Evolutionary conservation across 2,797 vertebrate species (phyloP), one percentile per base, ranked within the genome.

Genomic region (Euphonia xanthogaster): DNA sequence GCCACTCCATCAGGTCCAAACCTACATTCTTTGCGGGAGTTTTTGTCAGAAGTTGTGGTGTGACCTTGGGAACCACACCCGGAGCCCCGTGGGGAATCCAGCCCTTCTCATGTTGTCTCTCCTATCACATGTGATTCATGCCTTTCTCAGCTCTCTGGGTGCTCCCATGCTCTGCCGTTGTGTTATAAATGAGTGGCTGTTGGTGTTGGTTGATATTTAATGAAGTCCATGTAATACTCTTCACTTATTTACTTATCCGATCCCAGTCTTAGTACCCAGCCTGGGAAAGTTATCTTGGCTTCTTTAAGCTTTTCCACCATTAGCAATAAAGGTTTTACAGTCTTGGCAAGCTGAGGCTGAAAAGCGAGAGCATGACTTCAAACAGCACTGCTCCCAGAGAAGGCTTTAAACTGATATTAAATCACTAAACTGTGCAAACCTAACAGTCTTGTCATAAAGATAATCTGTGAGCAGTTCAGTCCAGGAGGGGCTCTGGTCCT

Each of bases 391-490:
- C 88, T 94, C 79, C 57, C 62, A 89, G 95, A 95, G 89, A 92
- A 90, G 66, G 87, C 85, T 96, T 96, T 95, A 91, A 94, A 91
- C 91, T 82, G 96, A 86, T 91, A 94, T 94, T 94, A 96, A 94
- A 94, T 84, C 88, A 68, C 92, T 93, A 93, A 95, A 82, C 88
- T 96, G 84, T 81, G 77, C 91, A 97, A 97, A 96, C 80, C 71
- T 95, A 97, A 95, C 94, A 95, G 95, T 97, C 79, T 47, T 80
- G 87, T 92, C 91, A 97, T 97, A 97, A 97, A 97, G 96, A 97
- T 97, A 96, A 96, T 81, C 67, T 60, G 4, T 22, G 35, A 57
- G 37, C 60, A 63, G 68, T 82, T 90, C 30, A 47, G 82, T 44
- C 65, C 44, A 54, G 84, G 92, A 90, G 93, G 89, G 77, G 86